Evolutionary conservation across 2,113 vertebrate genomes (phyloP).

Genomic region (Crotalus tigris): DNA sequence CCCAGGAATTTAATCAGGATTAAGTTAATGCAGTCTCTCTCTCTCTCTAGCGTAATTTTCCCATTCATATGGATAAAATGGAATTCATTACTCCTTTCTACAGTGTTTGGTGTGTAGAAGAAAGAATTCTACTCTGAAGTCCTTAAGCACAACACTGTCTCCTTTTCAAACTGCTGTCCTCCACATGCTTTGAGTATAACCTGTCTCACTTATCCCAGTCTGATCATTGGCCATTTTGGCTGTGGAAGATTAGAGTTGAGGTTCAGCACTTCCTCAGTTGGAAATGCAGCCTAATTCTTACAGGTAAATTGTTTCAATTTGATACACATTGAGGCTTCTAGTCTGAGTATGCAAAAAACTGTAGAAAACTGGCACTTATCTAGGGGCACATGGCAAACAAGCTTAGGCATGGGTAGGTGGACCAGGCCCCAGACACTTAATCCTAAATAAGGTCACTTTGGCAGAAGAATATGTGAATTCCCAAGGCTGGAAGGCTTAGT

Average conservation of each 20-base stretch:
- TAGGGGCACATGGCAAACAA: not conserved
- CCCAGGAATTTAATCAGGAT: not conserved
- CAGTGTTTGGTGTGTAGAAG: not conserved
- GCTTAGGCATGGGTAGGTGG: not conserved
- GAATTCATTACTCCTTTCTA: not conserved
- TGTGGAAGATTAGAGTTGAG: not conserved
- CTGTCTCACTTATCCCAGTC: not conserved
- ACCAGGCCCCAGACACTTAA: not conserved
- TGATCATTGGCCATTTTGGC: not conserved
- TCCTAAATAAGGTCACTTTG: not conserved
- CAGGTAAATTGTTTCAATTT: not conserved
- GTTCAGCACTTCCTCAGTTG: not conserved
- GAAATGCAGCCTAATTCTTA: not conserved
- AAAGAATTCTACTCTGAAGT: not conserved
- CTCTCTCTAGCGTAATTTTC: not conserved
- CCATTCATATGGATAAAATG: not conserved
- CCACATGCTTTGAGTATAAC: not conserved
- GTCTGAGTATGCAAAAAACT: not conserved
- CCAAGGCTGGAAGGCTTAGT: not conserved
- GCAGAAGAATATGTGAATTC: not conserved
- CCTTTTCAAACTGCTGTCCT: not conserved
- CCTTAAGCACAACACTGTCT: not conserved
- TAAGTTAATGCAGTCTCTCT: not conserved
- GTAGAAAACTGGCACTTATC: not conserved
- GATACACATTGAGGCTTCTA: not conserved